Evolutionary conservation across 1,140 invertebrate species (phyloP).

Genomic region (Drosophila tropicalis): DNA sequence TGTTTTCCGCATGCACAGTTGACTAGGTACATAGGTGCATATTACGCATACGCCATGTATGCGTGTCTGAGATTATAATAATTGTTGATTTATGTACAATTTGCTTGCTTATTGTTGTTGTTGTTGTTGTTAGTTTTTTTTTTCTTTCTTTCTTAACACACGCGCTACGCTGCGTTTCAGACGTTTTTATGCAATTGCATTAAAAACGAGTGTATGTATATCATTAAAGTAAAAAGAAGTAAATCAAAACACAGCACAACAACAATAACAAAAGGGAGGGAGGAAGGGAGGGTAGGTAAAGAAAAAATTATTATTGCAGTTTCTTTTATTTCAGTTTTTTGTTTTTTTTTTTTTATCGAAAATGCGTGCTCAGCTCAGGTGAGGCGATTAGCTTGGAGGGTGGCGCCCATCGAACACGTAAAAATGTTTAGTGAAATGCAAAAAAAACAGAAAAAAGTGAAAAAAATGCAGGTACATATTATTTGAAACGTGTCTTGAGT

Average conservation of each 20-base stretch:
- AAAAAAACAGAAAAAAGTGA: not conserved
- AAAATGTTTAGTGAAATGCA: conserved; percentile 1
- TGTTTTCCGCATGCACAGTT: not conserved
- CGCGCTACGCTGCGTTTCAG: conserved; percentile 39
- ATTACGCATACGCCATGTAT: conserved; percentile 47
- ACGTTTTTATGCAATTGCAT: conserved; percentile 42
- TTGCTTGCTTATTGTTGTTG: not conserved
- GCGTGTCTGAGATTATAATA: conserved; percentile 34
- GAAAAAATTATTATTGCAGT: not conserved
- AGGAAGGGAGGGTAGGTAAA: not conserved
- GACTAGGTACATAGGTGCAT: not conserved
- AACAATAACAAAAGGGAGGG: not conserved
- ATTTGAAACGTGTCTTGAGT: conserved; percentile 4
- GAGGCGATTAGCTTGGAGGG: not conserved
- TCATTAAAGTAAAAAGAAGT: not conserved
- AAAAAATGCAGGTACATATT: not conserved
- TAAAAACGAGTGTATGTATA: conserved; percentile 7
- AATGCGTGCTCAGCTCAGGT: conserved; percentile 53
- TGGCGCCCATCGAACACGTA: conserved; percentile 10
- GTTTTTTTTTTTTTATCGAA: conserved; percentile 45
- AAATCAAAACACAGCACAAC: not conserved
- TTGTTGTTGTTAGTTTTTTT: conserved; percentile 22
- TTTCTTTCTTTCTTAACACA: conserved; percentile 30
- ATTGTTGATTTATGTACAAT: conserved; percentile 10
- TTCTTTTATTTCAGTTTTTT: not conserved